These are phyloP conservation scores for Corydoras sp. DNA, from an alignment of 2,113 vertebrate genomes.

Conservation along the genomic window DNA sequence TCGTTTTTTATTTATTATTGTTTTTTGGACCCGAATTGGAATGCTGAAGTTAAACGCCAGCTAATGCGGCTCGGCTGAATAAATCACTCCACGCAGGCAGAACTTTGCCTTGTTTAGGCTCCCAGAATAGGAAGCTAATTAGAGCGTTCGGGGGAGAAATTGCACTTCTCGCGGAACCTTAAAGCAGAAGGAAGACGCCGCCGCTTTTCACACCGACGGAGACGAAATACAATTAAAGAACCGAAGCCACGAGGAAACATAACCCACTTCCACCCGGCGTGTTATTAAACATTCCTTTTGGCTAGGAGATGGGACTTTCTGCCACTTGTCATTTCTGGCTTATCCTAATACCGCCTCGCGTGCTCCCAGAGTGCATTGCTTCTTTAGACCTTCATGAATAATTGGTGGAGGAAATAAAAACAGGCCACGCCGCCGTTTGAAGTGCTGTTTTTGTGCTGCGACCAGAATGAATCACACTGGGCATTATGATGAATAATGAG, in stretches of 20 bases:
- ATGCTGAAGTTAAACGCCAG: constrained; percentile 35
- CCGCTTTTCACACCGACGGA: neutral
- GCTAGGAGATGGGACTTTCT: constrained; percentile 22
- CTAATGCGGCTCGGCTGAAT: constrained; percentile 38
- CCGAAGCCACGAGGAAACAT: constrained; percentile 1
- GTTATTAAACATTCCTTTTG: constrained; percentile 6
- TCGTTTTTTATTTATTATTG: constrained; percentile 9
- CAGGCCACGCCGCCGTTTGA: constrained; percentile 24
- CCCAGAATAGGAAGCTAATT: constrained; percentile 31
- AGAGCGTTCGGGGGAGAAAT: constrained; percentile 18
- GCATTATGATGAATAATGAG: constrained; percentile 17
- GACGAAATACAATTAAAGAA: neutral
- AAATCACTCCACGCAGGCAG: constrained; percentile 29
- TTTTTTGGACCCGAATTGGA: constrained; percentile 42
- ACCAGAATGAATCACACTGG: constrained; percentile 37
- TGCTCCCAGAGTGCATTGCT: constrained; percentile 36
- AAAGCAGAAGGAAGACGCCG: neutral
- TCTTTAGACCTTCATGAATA: constrained; percentile 53
- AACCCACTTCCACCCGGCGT: neutral
- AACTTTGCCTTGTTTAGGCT: constrained; percentile 22
- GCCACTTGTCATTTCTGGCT: constrained; percentile 27
- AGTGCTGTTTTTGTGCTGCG: constrained; percentile 47
- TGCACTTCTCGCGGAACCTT: constrained; percentile 17
- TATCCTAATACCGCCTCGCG: constrained; percentile 43
- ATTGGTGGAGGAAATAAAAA: constrained; percentile 32